Evolutionary conservation across 1,140 invertebrate species (phyloP), one percentile per base, ranked within the genome.

Genomic region (Drosophila busckii): DNA sequence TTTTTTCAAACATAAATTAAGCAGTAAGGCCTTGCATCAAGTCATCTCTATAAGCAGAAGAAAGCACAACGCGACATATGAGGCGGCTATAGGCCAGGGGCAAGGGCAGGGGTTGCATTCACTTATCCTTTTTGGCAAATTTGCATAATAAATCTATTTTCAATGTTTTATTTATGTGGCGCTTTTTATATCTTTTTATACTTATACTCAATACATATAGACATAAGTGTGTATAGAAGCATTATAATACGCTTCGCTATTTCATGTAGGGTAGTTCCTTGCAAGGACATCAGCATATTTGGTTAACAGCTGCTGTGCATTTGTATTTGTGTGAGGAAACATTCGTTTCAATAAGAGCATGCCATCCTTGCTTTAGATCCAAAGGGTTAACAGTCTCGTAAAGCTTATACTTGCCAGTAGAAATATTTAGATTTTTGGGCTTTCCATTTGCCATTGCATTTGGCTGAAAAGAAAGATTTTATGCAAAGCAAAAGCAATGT

Each of bases 111-210:
- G 23, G 31, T 45, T 44, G 25, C 46, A 58, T 70, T 75, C 66
- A 64, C 76, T 83, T 82, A 70, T 66, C 55, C 59, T 59, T n/a
- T n/a, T 69, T 56, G 46, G 68, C 59, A 63, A 78, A 78, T 84
- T 84, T 84, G 62, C 80, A 84, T 84, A 84, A 70, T 84, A 84
- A 84, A 84, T 84, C 71, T 84, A 80, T 73, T 84, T 84, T 70
- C 61, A 73, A 84, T 84, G 71, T 68, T 73, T 84, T 78, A 52
- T 17, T 34, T 66, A 38, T 34, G 19, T 45, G 34, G 26, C 35
- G 50, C 42, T 56, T 60, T 66, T 70, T 70, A 37, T 62, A 46
- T 52, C 32, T 53, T 37, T 42, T 46, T 37, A 25, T 59, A 32
- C 19, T 35, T 26, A 45, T 61, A 61, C 53, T n/a, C n/a, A n/a